Percentiles rank a stretch among this genome's conserved stretches.
phyloP scores from a whole-genome alignment of 2,797 vertebrate species.

The Etheostoma perlongum region DNA sequence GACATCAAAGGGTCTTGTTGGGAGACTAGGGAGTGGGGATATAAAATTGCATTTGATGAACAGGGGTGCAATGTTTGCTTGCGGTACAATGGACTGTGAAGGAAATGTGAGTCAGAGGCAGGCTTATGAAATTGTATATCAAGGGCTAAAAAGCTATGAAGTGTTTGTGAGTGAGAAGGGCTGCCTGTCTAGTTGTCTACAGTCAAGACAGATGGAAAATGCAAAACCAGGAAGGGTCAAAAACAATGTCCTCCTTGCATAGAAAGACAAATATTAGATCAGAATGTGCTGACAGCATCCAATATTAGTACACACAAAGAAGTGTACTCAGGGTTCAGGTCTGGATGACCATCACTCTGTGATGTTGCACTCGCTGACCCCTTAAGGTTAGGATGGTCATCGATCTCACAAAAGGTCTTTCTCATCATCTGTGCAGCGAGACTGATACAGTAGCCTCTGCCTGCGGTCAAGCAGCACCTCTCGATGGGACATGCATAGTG shows the following conservation, averaged over 20 bases:
- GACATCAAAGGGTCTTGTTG: conserved; percentile 83
- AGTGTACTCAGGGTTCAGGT: conserved; percentile 3
- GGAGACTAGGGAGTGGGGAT: conserved; percentile 63
- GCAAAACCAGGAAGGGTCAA: conserved; percentile 42
- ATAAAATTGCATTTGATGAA: conserved; percentile 79
- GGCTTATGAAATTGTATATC: conserved; percentile 60
- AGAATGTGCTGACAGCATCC: conserved; percentile 49
- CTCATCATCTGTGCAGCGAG: conserved; percentile 67
- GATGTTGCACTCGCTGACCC: conserved; percentile 57
- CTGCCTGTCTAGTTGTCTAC: conserved; percentile 16
- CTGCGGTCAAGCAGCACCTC: conserved; percentile 72
- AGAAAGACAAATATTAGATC: conserved; percentile 40
- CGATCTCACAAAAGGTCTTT: conserved; percentile 70
- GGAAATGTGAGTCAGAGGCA: conserved; percentile 48
- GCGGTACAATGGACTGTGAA: conserved; percentile 55
- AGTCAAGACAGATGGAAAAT: conserved; percentile 52
- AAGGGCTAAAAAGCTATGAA: conserved; percentile 50
- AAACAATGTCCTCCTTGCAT: conserved; percentile 27
- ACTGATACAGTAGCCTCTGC: conserved; percentile 72
- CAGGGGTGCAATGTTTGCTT: conserved; percentile 61
- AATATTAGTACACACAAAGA: conserved; percentile 14
- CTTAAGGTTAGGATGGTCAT: conserved; percentile 75
- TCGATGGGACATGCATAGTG: conserved; percentile 68
- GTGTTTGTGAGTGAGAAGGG: conserved; percentile 23
- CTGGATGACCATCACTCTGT: conserved; percentile 47